Base-by-base conservation (phyloP, 1,140 invertebrate species). In the Bombus superbus region DNA sequence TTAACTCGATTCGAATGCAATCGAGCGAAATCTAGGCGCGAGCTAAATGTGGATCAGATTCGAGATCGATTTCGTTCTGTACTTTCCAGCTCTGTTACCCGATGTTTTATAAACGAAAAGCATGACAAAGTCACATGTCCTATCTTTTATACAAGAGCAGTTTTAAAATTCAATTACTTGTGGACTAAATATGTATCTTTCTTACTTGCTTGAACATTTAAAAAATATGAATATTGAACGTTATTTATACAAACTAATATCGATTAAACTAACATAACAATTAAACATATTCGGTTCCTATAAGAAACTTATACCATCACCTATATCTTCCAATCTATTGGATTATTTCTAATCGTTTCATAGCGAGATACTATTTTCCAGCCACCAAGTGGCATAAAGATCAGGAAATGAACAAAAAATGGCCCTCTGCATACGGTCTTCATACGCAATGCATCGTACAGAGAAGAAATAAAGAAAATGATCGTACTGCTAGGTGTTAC, bases 401-500 rank as follows among this genome's bases (percentile, higher is more conserved):
- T 53, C 47, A 53, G 18, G 47, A 53, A 53, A 53, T 53, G 6
- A 53, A 53, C 5, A 53, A 18, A 53, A 1, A 1, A 53, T 53
- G 8, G 18, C 6, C 18, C 22, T 8, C 6, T 53, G 47, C 0
- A 22, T 22, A 53, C 18, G 18, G 9, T 4, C 28, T 62, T 62
- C 11, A n/a, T n/a, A 13, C 11, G 28, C 28, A 62, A 62, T 62
- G 10, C 4, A n/a, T 5, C 11, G 3, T 11, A n/a, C 13, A 62
- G 10, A 62, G 13, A n/a, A 13, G 11, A 62, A 62, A 62, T n/a
- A 62, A 62, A 62, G 28, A 15, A 62, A 64, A 25, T 28, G 10
- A 35, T 35, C 97, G 97, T 95, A 98, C 98, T 98, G 90, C 98
- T 99, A 25, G 98, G 98, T 40, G 98, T 97, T 15, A 98, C 97